A percentile compares a stretch with the other conserved stretches of the same genome.
Conservation (phyloP, 2,888 invertebrate species). For the Diaperis boleti region DNA sequence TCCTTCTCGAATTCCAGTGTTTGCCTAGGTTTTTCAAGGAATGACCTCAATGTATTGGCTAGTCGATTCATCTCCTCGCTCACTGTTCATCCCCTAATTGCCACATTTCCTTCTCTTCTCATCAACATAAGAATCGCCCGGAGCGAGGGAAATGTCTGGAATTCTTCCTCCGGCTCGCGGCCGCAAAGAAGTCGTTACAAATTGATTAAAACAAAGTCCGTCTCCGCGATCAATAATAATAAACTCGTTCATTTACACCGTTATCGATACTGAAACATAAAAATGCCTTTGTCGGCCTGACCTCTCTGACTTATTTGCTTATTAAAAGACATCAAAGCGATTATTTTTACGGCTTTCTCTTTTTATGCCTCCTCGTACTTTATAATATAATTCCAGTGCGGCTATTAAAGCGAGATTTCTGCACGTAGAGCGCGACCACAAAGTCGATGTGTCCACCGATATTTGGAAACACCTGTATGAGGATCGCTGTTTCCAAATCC, state of each 20-base stretch:
- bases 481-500: not conserved
- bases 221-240: constrained; percentile 33
- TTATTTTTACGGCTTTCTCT: constrained; percentile 45
- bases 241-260: constrained; percentile 37
- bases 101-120: too few species aligned
- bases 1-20: too few species aligned
- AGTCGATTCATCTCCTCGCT: too few species aligned
- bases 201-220: constrained; percentile 3
- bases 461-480: too few species aligned
- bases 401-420: constrained; percentile 12
- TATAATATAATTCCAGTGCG: constrained; percentile 31
- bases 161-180: too few species aligned
- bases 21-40: too few species aligned
- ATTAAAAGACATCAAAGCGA: constrained; percentile 43
- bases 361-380: constrained; percentile 29
- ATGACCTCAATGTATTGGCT: too few species aligned
- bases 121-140: too few species aligned
- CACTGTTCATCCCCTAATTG: too few species aligned
- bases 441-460: not conserved
- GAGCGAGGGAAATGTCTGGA: too few species aligned
- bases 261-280: constrained; percentile 42
- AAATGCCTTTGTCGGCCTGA: constrained; percentile 43
- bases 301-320: constrained; percentile 39
- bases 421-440: not conserved
- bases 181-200: constrained; percentile 9